These are phyloP conservation scores for Bilobella aurantiaca DNA, from an alignment of 1,140 invertebrate species.

Conservation along the genomic window DNA sequence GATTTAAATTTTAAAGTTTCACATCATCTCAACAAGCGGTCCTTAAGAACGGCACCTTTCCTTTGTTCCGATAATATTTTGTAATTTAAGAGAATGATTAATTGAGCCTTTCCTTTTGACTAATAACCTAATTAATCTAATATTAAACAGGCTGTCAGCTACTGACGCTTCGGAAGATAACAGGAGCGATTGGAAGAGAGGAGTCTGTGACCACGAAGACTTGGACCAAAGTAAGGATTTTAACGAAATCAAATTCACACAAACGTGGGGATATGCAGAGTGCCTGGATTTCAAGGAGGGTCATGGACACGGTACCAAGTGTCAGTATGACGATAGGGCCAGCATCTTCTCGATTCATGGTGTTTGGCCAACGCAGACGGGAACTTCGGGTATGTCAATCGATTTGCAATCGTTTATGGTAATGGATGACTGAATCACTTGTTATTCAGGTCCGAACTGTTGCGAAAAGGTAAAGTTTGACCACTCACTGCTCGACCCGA, in stretches of 20 bases:
- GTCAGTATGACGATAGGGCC: slow-evolving; percentile 27
- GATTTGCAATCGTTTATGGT: no score
- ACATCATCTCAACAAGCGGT: neutral
- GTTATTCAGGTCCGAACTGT: slow-evolving; percentile 32
- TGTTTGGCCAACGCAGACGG: slow-evolving; percentile 28
- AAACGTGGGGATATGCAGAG: slow-evolving; percentile 25
- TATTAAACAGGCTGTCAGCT: no score
- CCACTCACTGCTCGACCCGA: slow-evolving; percentile 13
- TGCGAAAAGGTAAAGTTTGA: slow-evolving; percentile 32
- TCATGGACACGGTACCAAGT: neutral
- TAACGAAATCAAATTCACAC: slow-evolving; percentile 24
- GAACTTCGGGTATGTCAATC: no score
- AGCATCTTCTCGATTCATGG: slow-evolving; percentile 34
- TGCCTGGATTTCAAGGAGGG: slow-evolving; percentile 30
- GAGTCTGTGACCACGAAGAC: neutral
- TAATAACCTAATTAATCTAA: no score
- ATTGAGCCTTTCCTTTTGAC: no score
- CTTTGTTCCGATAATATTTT: no score
- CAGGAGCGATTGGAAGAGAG: no score
- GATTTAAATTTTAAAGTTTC: neutral
- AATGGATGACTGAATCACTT: no score
- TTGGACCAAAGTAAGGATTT: neutral
- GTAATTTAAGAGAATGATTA: no score
- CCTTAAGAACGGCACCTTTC: no score
- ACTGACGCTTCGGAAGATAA: neutral